Evolutionary conservation across 1,140 invertebrate genomes (phyloP).

Genomic region (Drosophila murphyi): DNA sequence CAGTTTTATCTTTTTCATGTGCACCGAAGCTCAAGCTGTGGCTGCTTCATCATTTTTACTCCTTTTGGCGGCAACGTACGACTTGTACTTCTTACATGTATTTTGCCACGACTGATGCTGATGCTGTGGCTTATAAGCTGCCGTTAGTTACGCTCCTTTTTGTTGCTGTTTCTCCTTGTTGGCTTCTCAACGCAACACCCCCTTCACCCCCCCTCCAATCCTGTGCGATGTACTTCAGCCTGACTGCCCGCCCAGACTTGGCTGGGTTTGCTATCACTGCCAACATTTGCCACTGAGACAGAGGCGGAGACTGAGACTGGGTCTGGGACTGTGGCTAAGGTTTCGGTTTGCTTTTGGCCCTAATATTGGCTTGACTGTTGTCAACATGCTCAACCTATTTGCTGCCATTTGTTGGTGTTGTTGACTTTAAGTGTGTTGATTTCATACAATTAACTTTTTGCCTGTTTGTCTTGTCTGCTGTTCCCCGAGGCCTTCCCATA

Average conservation of each 20-base stretch:
- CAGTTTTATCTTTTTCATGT: conserved; percentile 78
- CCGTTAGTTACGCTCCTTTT: conserved; percentile 31
- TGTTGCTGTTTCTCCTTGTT: conserved; percentile 54
- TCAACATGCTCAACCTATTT: conserved; percentile 71
- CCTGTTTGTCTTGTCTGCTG: conserved; percentile 67
- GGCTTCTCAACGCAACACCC: conserved; percentile 60
- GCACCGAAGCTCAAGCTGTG: conserved; percentile 43
- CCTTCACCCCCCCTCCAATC: background rate
- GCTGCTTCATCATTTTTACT: conserved; percentile 75
- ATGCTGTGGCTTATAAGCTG: conserved; percentile 56
- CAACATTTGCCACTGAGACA: conserved; percentile 3
- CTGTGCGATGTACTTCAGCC: conserved; percentile 23
- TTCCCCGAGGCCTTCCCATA: conserved; percentile 49
- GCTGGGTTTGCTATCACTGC: conserved; percentile 2
- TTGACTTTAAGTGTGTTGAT: conserved; percentile 81
- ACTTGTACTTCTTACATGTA: conserved; percentile 35
- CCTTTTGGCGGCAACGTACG: conserved; percentile 32
- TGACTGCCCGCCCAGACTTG: conserved; percentile 16
- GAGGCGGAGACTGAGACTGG: background rate
- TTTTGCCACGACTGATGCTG: conserved; percentile 48
- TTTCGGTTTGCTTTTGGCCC: conserved; percentile 47
- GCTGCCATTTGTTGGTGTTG: conserved; percentile 60
- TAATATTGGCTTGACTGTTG: conserved; percentile 79
- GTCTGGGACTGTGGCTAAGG: conserved; percentile 14
- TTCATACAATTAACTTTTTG: conserved; percentile 83